Base-by-base conservation (phyloP, 2,797 vertebrate genomes). In the Takifugu rubripes region DNA sequence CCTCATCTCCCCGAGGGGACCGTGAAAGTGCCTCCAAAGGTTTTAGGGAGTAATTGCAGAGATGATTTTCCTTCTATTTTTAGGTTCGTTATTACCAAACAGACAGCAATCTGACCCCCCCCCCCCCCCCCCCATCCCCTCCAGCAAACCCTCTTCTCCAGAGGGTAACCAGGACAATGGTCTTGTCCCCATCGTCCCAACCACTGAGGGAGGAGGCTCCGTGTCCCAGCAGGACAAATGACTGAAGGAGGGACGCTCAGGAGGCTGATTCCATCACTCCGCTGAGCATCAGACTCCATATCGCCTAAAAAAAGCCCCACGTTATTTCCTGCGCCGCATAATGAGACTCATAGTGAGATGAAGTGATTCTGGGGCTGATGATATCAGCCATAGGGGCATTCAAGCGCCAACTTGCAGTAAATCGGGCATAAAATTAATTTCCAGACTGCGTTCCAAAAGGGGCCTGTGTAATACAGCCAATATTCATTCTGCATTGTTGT, bases 341-440 rank as follows among this genome's bases (percentile, higher is more conserved):
- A 25, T 46, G 54, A 70, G 64, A 74, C 59, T 65, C 46, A 0
- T 36, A 49, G 50, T 12, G 84, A 87, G 84, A 87, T 84, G 79
- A 85, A 83, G 81, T 70, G 29, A 40, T 63, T 70, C 27, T 66
- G 70, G 80, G 84, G 82, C 81, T 85, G 84, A 88, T 83, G 79
- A 77, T 83, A 84, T 84, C 83, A 75, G 80, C 82, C 74, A 55
- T 54, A 74, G 71, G 70, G 71, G 77, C 72, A 53, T 64, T 86
- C 76, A 81, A 64, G 83, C 70, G 46, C 71, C 70, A 55, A 56
- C 72, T 29, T 79, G 77, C 61, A 83, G 81, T 84, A 87, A 89
- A 90, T 91, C 88, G 86, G 84, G 80, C 88, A 87, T 85, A 85
- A 86, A 85, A 90, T 88, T 85, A 85, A 89, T 89, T 89, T 87